A percentile compares a stretch with the other conserved stretches of the same genome.
Evolutionary conservation across 2,888 invertebrate species (phyloP).

Genomic region (Ormyrus pomaceus): DNA sequence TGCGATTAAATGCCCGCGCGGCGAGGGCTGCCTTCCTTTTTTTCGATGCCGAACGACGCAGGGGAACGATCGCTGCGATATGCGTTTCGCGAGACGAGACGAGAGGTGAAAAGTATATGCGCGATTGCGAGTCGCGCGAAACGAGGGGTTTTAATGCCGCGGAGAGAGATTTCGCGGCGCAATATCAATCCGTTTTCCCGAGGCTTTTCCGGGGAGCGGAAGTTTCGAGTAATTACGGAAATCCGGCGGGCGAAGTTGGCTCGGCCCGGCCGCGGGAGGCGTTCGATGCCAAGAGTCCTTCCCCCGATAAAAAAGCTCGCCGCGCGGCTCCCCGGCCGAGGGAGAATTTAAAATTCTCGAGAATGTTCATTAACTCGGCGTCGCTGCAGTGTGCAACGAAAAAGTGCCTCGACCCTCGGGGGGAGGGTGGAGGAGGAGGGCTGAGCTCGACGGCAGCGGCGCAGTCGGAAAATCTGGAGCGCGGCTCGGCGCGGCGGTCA

Average conservation of each 20-base stretch:
- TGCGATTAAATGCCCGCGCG: conserved; percentile 39
- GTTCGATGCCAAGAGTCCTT: too few species aligned
- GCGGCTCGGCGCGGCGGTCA: conserved; percentile 24
- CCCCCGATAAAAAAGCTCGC: neutral
- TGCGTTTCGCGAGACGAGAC: neutral
- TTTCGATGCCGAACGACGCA: too few species aligned
- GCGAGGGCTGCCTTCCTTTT: too few species aligned
- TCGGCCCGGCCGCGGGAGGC: neutral
- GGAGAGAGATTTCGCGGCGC: neutral
- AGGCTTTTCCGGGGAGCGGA: neutral
- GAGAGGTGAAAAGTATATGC: neutral
- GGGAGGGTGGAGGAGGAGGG: neutral
- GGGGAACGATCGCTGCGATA: neutral
- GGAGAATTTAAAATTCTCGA: too few species aligned
- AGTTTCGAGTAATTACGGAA: conserved; percentile 12
- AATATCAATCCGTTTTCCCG: neutral
- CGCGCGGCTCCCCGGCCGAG: too few species aligned
- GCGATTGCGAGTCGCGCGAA: too few species aligned
- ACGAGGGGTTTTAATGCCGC: neutral
- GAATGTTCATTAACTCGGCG: too few species aligned
- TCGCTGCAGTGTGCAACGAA: too few species aligned
- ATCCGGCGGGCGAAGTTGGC: neutral
- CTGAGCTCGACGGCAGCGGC: neutral
- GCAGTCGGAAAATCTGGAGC: conserved; percentile 32
- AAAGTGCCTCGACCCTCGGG: neutral